phyloP scores from a whole-genome alignment of 2,888 invertebrate species.

The Notodonta dromedarius region DNA sequence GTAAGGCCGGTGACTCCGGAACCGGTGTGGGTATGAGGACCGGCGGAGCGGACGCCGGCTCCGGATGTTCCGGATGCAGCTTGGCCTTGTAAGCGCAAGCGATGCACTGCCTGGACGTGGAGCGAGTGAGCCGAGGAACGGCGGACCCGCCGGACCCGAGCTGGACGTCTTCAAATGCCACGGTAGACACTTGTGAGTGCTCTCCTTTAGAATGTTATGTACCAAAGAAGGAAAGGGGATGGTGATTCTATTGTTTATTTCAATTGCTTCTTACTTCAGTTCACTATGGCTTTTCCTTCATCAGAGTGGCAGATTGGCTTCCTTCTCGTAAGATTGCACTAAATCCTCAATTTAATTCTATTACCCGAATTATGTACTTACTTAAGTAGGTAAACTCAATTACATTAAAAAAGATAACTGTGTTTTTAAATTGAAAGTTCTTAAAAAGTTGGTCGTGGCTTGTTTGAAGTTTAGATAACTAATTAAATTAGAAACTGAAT shows the following conservation, averaged over 20 bases:
- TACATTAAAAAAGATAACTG: too few relatives aligned
- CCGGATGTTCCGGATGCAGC: conserved; percentile 56
- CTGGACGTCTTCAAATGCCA: conserved; percentile 69
- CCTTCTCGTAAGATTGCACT: too few relatives aligned
- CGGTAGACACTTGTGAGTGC: conserved; percentile 41
- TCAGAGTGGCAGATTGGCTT: too few relatives aligned
- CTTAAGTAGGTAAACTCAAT: too few relatives aligned
- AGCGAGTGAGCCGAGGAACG: conserved; percentile 48
- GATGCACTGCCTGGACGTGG: conserved; percentile 61
- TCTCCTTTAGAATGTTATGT: conserved; percentile 24
- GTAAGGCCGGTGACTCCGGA: conserved; percentile 21
- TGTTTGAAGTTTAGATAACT: too few relatives aligned
- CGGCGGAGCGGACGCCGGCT: conserved; percentile 52
- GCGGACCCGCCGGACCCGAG: conserved; percentile 62
- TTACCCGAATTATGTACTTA: background rate
- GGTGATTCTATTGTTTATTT: background rate
- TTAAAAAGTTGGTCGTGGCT: too few relatives aligned
- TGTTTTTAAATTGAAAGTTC: too few relatives aligned
- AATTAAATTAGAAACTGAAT: too few relatives aligned
- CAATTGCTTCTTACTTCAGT: background rate
- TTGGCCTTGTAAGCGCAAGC: conserved; percentile 60
- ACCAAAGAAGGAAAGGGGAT: conserved; percentile 5
- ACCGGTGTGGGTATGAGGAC: conserved; percentile 35
- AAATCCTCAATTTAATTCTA: too few relatives aligned
- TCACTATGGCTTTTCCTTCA: too few relatives aligned